Evolutionary conservation across 2,113 vertebrate genomes (phyloP).

Genomic region (Oryzias melastigma): DNA sequence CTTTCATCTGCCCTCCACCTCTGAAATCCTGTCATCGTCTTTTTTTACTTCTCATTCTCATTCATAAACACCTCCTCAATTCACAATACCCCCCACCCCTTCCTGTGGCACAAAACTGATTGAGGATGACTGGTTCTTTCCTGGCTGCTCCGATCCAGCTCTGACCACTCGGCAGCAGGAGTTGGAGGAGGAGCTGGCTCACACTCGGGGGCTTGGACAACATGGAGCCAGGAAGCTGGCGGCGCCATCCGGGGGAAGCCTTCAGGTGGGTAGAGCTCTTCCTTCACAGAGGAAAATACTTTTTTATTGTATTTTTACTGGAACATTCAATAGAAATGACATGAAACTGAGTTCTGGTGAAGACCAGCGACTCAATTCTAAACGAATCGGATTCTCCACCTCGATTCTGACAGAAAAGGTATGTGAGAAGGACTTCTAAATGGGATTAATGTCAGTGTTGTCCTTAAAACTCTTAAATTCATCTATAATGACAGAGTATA

Average conservation of each 20-base stretch:
- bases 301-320: neutral
- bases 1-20: neutral
- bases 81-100: conserved; percentile 56
- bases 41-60: conserved; percentile 35
- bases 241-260: conserved; percentile 72
- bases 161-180: conserved; percentile 91
- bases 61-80: conserved; percentile 35
- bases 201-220: conserved; percentile 75
- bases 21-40: conserved; percentile 12
- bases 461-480: too few relatives aligned
- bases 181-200: conserved; percentile 91
- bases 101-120: conserved; percentile 99
- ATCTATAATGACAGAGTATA: too few relatives aligned
- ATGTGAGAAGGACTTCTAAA: too few relatives aligned
- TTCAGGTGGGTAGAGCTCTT: conserved; percentile 76
- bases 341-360: too few relatives aligned
- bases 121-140: conserved; percentile 99
- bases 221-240: conserved; percentile 74
- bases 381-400: too few relatives aligned
- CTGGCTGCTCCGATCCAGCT: conserved; percentile 97
- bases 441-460: too few relatives aligned
- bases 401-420: too few relatives aligned
- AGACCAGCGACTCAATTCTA: too few relatives aligned
- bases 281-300: neutral
- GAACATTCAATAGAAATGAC: neutral